Base-by-base conservation (phyloP, 1,140 invertebrate species). In the Homalodisca vitripennis region DNA sequence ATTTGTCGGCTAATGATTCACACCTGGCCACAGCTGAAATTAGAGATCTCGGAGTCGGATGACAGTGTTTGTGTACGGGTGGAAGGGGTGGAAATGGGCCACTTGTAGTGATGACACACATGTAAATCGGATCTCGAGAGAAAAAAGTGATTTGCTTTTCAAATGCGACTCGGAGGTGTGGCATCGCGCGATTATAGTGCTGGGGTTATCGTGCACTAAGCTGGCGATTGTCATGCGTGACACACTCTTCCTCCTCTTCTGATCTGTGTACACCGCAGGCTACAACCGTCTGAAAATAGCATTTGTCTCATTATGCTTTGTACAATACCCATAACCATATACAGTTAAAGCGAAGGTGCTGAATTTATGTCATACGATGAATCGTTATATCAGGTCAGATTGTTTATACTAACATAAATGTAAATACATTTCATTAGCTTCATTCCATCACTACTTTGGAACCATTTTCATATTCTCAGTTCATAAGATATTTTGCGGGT, bases 21-120 rank as follows among this genome's bases (percentile, higher is more conserved):
- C 34, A 41, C 34, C 34, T 41, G 34, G 34, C 34, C 34, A 17
- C n/a, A n/a, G n/a, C n/a, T n/a, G n/a, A n/a, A n/a, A n/a, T n/a
- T n/a, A n/a, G 48, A 22, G 48, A 51, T 20, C 3, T n/a, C 3
- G 17, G 6, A 41, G 6, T 3, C n/a, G 6, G 55, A 60, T 60
- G 55, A 60, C 55, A 60, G 26, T 27, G 55, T 60, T 22, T n/a
- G n/a, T n/a, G n/a, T n/a, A 22, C 10, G 55, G 55, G 24, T 10
- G 24, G 55, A 26, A 26, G 55, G 10, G 55, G 26, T 6, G 12
- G 12, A 53, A 53, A 53, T 60, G 55, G 55, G 24, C 14, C 55
- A 60, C 55, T 60, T 60, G 55, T 30, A 27, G 55, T 60, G 55
- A 60, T 60, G 55, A 60, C 55, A 60, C 55, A 60, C 55, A 60